Base-by-base conservation (phyloP, 1,140 invertebrate genomes). In the Antheraea mylitta region DNA sequence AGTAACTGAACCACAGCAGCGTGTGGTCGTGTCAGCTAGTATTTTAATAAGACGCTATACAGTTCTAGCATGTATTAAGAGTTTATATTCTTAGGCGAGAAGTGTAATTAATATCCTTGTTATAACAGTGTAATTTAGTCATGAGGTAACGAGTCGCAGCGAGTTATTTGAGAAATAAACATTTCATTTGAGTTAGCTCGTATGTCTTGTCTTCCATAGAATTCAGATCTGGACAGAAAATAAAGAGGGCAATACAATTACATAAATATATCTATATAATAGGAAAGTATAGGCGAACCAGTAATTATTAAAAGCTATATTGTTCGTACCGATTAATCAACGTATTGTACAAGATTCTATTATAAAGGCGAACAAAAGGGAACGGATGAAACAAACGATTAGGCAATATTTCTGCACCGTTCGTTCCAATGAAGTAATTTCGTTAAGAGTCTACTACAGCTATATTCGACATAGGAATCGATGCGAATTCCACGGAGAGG, bases 261-360 rank as follows among this genome's bases (percentile, higher is more conserved):
- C 7, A 42, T 42, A 8, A 7, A 11, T 42, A 42, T 30, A 42
- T 42, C 7, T 42, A 42, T 42, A 42, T 42, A 42, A 42, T 42
- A 42, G 11, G 11, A 53, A 53, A 13, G 0, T n/a, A 53, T 53
- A 53, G 10, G 45, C 6, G 6, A 16, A 53, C 45, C 5, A 53
- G 45, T 53, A 53, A 53, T 53, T 53, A 53, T 13, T 53, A 53
- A 42, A 53, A 53, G 45, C 45, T 6, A 53, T 53, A 53, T 53
- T 53, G 45, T 53, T 53, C 45, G 16, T 16, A 53, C 11, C 45
- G 16, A 53, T 53, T 53, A 53, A 53, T 53, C 45, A 53, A 53
- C 45, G 45, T 53, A 53, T 53, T 53, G 45, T 53, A 53, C 45
- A 53, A 53, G 45, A 53, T 53, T 53, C 45, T 53, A 53, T 53